Percentiles rank a stretch among this genome's conserved stretches.
These are phyloP conservation scores for Lutraria rhynchaena DNA, from an alignment of 1,140 invertebrate genomes.

Conservation along the genomic window DNA sequence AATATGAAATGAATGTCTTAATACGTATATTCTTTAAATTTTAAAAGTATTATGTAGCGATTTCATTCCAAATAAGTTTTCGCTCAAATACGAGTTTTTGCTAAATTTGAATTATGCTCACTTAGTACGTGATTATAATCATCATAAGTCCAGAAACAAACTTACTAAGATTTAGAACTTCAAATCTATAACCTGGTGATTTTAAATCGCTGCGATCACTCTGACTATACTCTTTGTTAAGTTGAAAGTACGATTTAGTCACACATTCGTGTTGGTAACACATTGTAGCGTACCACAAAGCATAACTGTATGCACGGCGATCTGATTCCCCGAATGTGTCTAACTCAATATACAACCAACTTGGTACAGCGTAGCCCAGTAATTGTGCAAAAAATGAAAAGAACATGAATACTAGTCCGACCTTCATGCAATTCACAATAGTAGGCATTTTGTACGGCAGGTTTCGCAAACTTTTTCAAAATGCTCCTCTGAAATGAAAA, in stretches of 20 bases:
- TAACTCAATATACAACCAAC: neutral
- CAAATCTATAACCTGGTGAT: neutral
- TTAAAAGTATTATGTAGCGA: no score
- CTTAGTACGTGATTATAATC: neutral
- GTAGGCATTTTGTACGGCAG: neutral
- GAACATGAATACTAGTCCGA: neutral
- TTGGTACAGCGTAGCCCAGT: neutral
- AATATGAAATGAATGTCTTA: no score
- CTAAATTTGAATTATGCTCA: neutral
- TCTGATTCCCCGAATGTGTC: no score
- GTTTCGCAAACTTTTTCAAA: neutral
- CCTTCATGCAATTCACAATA: neutral
- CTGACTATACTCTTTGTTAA: neutral
- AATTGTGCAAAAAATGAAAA: constrained; percentile 15
- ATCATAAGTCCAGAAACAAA: neutral
- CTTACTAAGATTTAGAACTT: neutral
- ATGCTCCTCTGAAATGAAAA: neutral
- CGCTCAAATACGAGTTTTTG: no score
- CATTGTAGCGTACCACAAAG: constrained; percentile 6
- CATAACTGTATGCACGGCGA: neutral
- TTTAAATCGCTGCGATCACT: neutral
- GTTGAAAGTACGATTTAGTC: neutral
- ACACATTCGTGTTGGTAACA: neutral
- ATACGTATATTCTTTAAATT: no score
- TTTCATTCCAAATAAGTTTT: no score